These are phyloP conservation scores for Drosophila diplacantha DNA, from an alignment of 2,888 invertebrate species.

Conservation along the genomic window DNA sequence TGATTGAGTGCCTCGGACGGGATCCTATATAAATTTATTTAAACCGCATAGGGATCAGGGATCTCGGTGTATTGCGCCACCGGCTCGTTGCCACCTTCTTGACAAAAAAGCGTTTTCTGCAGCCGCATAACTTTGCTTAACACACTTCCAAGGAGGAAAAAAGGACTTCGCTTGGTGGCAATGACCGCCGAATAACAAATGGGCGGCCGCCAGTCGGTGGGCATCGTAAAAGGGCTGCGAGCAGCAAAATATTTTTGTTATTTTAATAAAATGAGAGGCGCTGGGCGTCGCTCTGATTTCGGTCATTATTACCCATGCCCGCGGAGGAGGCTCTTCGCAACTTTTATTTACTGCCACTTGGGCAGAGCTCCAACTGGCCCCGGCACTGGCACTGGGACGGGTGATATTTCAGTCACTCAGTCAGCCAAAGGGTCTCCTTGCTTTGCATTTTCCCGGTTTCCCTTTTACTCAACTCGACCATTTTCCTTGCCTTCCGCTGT, in stretches of 20 bases:
- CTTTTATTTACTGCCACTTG: conserved; percentile 40
- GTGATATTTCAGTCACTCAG: conserved; percentile 51
- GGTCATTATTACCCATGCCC: conserved; percentile 51
- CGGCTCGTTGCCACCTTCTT: conserved; percentile 12
- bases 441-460: conserved; percentile 46
- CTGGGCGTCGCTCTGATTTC: conserved; percentile 57
- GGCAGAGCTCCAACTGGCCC: conserved; percentile 4
- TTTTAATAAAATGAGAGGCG: conserved; percentile 63
- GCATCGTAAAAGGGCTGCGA: conserved; percentile 53
- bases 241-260: conserved; percentile 62
- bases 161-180: conserved; percentile 41
- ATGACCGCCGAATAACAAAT: conserved; percentile 57
- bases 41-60: conserved; percentile 5
- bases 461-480: background rate
- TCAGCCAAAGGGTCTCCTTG: conserved; percentile 37
- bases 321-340: conserved; percentile 22
- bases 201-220: conserved; percentile 15
- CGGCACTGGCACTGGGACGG: conserved; percentile 14
- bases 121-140: background rate
- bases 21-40: conserved; percentile 9
- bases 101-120: conserved; percentile 41
- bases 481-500: background rate
- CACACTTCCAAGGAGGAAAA: background rate
- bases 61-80: background rate
- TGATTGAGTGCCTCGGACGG: conserved; percentile 20